Evolutionary conservation across 1,140 invertebrate genomes (phyloP), one percentile per base, ranked within the genome.

Genomic region (fruit fly (Drosophila melanogaster)): DNA sequence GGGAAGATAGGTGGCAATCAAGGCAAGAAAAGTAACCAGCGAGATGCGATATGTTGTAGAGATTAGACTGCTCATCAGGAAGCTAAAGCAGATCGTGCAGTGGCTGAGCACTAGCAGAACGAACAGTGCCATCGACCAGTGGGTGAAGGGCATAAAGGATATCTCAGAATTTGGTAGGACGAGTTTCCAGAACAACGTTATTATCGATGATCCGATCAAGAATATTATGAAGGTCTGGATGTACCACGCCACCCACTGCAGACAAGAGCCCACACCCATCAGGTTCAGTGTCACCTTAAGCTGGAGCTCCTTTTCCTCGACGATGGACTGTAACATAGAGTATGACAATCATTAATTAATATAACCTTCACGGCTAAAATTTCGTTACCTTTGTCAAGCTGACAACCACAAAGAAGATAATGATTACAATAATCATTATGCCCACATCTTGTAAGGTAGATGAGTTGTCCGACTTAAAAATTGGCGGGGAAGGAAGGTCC

Each of bases 161-260:
- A 3, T 4, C 0, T 46, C 14, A 3, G 12, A 7, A 0, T 4
- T 4, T 5, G 37, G 26, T 14, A 51, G 5, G n/a, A 93, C 33
- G 93, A 92, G n/a, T 94, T 81, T 57, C 55, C 46, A 59, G 12
- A 10, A n/a, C 17, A 94, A 85, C 7, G 94, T 93, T 64, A 94
- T 93, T 14, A 94, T 64, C 26, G 93, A 77, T 5, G 93, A 91
- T n/a, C 94, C 94, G 53, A 96, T 93, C 1, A 95, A 51, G 3
- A 96, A 90, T 70, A 96, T 95, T 10, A 95, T 91, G 69, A 96
- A 95, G 51, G 95, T 94, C 79, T 96, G 96, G 38, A 95, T 90
- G 83, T 96, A 97, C 96, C 96, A 97, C 2, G 96, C 95, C 7
- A 94, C 84, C 96, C 96, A 97, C 80, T 97, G 96, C 24, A 97